Conservation (phyloP, 1,140 invertebrate species). For the Homalodisca vitripennis region DNA sequence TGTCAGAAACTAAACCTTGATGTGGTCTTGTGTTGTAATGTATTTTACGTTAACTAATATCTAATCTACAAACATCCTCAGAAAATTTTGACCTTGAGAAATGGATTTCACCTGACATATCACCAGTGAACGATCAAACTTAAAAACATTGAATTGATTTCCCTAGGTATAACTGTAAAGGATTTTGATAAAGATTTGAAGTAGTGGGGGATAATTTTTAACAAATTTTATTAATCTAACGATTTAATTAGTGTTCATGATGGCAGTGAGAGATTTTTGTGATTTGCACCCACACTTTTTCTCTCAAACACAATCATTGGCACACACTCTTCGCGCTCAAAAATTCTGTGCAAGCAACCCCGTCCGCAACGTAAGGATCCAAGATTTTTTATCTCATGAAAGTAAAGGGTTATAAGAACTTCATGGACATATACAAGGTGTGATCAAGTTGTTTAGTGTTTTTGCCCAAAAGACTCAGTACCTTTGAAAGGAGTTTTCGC, state of each 20-base stretch:
- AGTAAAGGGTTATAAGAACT: background rate
- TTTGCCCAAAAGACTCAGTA: background rate
- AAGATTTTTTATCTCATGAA: background rate
- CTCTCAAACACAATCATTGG: background rate
- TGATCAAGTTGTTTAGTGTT: background rate
- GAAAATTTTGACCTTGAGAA: no score
- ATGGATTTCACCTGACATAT: constrained; percentile 11
- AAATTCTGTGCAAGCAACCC: background rate
- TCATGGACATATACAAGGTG: constrained; percentile 1
- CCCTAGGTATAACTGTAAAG: background rate
- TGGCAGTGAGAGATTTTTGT: constrained; percentile 17
- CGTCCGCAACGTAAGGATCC: background rate
- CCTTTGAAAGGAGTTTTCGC: background rate
- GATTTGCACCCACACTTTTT: no score
- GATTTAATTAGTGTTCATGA: background rate
- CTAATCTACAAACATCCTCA: no score
- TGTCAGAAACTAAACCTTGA: no score
- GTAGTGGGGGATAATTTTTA: background rate
- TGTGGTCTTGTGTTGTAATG: no score
- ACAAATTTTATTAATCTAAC: background rate
- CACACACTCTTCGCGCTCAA: background rate
- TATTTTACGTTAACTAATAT: no score
- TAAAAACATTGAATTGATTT: no score
- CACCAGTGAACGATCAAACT: background rate
- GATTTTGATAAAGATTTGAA: no score